Base-by-base conservation (phyloP, 2,797 vertebrate species). In the Notoglanidium macrostoma region DNA sequence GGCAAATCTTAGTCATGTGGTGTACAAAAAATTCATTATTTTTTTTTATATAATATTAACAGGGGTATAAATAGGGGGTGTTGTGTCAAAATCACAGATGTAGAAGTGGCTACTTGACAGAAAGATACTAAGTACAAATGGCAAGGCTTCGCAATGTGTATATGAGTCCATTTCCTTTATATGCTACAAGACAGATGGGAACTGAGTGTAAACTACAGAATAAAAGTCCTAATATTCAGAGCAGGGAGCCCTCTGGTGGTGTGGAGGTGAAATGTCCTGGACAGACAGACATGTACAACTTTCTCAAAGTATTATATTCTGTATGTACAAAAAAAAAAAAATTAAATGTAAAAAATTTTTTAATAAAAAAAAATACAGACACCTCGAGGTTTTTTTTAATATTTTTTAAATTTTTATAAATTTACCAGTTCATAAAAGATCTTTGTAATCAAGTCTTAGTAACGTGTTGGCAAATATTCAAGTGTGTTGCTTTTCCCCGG, bases 401-500 rank as follows among this genome's bases (percentile, higher is more conserved):
- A 3, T 26, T 32, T 14, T 67, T 29, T 40, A 8, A 21, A 21
- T 26, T 51, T 74, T n/a, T 6, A 54, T 29, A 15, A 7, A 46
- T 63, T 4, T 46, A 26, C 6, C 26, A 63, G 6, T 81, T 81
- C 65, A 29, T 14, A 14, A 12, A 79, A 14, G 10, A 61, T 40
- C 6, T 17, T 15, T 17, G 14, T 7, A 76, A 44, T 32, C 40
- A 23, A 46, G 40, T 40, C 49, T 77, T 76, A 76, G 26, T 54
- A 35, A 57, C 61, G 9, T 80, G 21, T 12, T 81, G 77, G 19
- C 10, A 40, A 44, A 63, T n/a, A 40, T 57, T 57, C 23, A n/a
- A 44, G 85, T 84, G 46, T 21, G 35, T 86, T 55, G 26, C 49
- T 87, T 88, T 86, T 84, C 57, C 81, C 44, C 59, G 86, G 63